Percentiles rank a stretch among this genome's conserved stretches.
phyloP scores from a whole-genome alignment of 2,888 invertebrate genomes.

The Artemia sinica region DNA sequence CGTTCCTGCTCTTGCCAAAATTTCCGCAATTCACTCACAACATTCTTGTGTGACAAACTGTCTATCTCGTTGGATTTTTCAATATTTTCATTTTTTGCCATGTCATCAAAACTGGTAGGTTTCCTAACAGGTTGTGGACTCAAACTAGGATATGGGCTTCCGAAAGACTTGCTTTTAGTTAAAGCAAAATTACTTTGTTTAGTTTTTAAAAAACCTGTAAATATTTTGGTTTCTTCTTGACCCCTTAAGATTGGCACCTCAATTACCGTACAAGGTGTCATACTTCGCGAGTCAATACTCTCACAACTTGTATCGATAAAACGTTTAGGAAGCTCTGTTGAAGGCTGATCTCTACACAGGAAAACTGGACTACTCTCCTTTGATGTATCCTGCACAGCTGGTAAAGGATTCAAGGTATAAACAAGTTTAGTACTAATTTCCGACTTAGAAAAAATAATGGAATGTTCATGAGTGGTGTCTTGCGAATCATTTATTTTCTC shows the following conservation, averaged over 20 bases:
- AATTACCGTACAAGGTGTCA: conserved; percentile 12
- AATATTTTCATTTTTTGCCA: not conserved
- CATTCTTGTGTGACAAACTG: not conserved
- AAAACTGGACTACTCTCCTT: conserved; percentile 3
- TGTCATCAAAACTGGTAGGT: conserved; percentile 7
- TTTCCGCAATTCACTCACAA: not conserved
- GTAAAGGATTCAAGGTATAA: too few species aligned
- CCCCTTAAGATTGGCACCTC: not conserved
- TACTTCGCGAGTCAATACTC: conserved; percentile 13
- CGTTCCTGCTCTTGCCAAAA: conserved; percentile 7
- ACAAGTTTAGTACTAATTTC: too few species aligned
- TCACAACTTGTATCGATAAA: not conserved
- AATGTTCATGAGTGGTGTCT: too few species aligned
- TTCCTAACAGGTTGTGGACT: not conserved
- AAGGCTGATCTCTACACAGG: not conserved
- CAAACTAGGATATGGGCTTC: conserved; percentile 4
- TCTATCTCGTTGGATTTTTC: not conserved
- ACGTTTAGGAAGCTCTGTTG: conserved; percentile 1
- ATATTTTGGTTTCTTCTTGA: not conserved
- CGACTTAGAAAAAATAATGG: too few species aligned
- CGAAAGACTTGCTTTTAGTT: conserved; percentile 1
- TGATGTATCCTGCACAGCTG: not conserved
- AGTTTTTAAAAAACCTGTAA: not conserved
- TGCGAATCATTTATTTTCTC: too few species aligned
- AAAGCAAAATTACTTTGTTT: not conserved